Evolutionary conservation across 2,797 vertebrate genomes (phyloP), one percentile per base, ranked within the genome.

Genomic region (Clarias platycephalus): DNA sequence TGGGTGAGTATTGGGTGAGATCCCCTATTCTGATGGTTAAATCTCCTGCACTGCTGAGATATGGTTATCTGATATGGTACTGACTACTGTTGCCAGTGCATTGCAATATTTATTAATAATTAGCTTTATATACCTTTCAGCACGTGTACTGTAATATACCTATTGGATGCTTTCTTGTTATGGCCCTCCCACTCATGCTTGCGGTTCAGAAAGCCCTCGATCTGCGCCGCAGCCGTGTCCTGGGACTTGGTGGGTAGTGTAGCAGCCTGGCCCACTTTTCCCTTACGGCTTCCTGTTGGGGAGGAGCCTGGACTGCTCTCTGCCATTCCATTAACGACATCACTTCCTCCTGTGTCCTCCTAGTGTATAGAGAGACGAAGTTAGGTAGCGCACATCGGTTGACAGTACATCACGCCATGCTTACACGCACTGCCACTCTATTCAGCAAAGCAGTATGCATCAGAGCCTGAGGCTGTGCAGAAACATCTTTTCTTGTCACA

Each of bases 111-210:
- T 55, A 28, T 31, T 22, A 55, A n/a, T n/a, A 26, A 13, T 26
- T n/a, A 31, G 16, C 18, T 57, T 31, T 34, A 58, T 60, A 31
- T 24, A n/a, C 37, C 24, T 18, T 40, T 49, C 18, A 49, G 24
- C 12, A 79, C 7, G 26, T 18, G 60, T 26, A 22, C 0, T 58
- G 28, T 18, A 58, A 34, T 24, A 75, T 91, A 99, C 98, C 98
- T 97, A 96, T 96, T 99, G 0, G 98, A 98, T 1, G 98, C 98
- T 90, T 99, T 99, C 93, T 99, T 99, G 92, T 95, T 99, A 91
- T 96, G 97, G 2, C 96, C 96, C 92, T 99, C 98, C 97, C 96
- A 98, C 88, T 99, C 97, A 0, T 98, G 98, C 82, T 99, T 99
- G 91, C 98, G 97, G 88, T 98, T 95, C 84, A 99, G 93, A 87